Conservation (phyloP, 2,113 vertebrate species). For the Calyptomena viridis region DNA sequence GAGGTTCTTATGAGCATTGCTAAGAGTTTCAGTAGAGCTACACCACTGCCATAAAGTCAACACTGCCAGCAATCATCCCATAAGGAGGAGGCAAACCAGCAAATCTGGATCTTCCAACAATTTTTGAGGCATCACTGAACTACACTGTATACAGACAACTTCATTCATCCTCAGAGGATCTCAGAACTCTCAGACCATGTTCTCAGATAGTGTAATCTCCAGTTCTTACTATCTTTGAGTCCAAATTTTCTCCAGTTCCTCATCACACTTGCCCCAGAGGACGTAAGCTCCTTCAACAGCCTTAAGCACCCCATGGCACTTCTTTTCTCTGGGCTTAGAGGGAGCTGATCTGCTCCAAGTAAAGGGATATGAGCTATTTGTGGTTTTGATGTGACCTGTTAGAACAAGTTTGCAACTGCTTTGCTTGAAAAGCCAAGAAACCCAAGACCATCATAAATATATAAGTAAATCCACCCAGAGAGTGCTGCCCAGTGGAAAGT, state of each 20-base stretch:
- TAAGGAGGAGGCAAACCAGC: not conserved
- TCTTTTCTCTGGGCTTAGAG: not conserved
- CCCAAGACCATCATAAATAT: not conserved
- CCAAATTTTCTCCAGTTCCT: not conserved
- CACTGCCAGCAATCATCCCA: not conserved
- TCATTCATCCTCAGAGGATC: not conserved
- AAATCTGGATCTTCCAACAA: not conserved
- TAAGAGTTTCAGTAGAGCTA: not conserved
- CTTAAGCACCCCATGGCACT: not conserved
- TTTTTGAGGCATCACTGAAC: not conserved
- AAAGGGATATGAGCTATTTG: not conserved
- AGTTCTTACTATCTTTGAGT: not conserved
- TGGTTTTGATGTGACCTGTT: not conserved
- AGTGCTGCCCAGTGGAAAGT: not conserved
- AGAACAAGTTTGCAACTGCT: not conserved
- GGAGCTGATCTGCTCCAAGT: not conserved
- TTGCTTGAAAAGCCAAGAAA: not conserved
- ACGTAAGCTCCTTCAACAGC: not conserved
- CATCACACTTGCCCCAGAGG: not conserved
- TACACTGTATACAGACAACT: not conserved
- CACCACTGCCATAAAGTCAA: not conserved
- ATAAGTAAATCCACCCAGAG: not conserved
- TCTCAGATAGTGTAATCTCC: not conserved
- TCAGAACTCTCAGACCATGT: not conserved
- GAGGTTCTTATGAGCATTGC: not conserved